Evolutionary conservation across 1,140 invertebrate genomes (phyloP).

Genomic region (Archivesica marissinica): DNA sequence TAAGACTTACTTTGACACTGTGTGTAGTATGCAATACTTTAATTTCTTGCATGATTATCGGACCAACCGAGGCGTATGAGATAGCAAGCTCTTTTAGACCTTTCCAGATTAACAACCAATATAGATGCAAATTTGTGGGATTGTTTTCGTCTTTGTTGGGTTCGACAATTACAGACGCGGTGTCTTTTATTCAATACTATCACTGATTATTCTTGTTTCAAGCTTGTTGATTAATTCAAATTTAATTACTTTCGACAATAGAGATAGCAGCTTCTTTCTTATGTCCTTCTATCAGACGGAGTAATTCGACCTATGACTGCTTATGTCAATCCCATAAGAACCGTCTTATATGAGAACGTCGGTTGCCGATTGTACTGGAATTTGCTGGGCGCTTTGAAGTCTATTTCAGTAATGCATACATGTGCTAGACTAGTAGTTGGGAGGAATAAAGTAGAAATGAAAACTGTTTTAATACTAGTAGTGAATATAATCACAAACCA

Average conservation of each 20-base stretch:
- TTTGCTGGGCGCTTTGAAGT: conserved; percentile 42
- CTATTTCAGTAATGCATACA: too few relatives aligned
- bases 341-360: background rate
- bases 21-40: background rate
- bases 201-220: conserved; percentile 59
- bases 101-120: conserved; percentile 57
- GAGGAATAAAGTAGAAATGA: background rate
- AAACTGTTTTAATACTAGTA: too few relatives aligned
- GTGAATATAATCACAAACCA: too few relatives aligned
- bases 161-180: conserved; percentile 57
- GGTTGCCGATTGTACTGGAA: background rate
- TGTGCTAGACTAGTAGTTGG: background rate
- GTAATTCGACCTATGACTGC: conserved; percentile 30
- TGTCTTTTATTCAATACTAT: conserved; percentile 64
- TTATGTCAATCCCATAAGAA: conserved; percentile 18
- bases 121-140: conserved; percentile 61
- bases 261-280: conserved; percentile 44
- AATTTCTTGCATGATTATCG: conserved; percentile 33
- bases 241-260: conserved; percentile 67
- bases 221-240: conserved; percentile 67
- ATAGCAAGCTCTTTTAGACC: conserved; percentile 24
- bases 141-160: conserved; percentile 53
- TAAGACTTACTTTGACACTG: too few relatives aligned
- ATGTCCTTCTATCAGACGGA: conserved; percentile 16
- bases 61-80: conserved; percentile 32